phyloP scores from a whole-genome alignment of 1,140 invertebrate species.

The Heliconius himera region DNA sequence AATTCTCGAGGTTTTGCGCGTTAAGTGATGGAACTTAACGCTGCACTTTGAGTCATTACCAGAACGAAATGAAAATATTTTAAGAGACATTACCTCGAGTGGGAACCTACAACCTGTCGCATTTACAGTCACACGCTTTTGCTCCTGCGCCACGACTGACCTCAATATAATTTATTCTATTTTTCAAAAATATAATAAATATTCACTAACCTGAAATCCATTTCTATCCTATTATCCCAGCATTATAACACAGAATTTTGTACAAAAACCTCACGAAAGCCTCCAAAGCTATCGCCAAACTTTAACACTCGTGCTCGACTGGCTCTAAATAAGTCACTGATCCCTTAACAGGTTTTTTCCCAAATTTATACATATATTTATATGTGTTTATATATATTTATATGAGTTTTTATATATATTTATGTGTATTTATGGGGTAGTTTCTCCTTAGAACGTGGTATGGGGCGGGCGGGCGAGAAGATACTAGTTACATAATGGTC shows the following conservation, averaged over 20 bases:
- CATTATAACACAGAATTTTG: background rate
- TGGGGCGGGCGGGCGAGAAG: conserved; percentile 51
- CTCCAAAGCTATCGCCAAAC: background rate
- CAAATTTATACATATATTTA: background rate
- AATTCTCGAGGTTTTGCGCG: too few species aligned
- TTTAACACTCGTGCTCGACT: background rate
- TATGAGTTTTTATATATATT: conserved; percentile 1
- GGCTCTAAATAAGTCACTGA: conserved; percentile 37
- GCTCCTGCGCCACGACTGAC: too few species aligned
- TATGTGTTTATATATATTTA: background rate
- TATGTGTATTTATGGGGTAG: conserved; percentile 19
- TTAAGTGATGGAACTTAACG: too few species aligned
- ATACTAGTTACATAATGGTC: conserved; percentile 75
- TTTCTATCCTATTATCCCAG: background rate
- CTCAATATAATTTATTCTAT: background rate
- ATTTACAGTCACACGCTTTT: too few species aligned
- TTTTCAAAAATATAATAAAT: background rate
- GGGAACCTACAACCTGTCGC: too few species aligned
- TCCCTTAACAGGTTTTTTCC: conserved; percentile 20
- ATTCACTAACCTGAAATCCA: background rate
- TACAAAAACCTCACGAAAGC: background rate
- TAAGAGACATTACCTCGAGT: too few species aligned
- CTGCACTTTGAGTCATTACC: too few species aligned
- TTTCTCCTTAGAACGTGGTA: conserved; percentile 47
- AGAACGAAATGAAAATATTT: too few species aligned